phyloP scores from a whole-genome alignment of 2,888 invertebrate genomes.

The Argyra leucocephala region DNA sequence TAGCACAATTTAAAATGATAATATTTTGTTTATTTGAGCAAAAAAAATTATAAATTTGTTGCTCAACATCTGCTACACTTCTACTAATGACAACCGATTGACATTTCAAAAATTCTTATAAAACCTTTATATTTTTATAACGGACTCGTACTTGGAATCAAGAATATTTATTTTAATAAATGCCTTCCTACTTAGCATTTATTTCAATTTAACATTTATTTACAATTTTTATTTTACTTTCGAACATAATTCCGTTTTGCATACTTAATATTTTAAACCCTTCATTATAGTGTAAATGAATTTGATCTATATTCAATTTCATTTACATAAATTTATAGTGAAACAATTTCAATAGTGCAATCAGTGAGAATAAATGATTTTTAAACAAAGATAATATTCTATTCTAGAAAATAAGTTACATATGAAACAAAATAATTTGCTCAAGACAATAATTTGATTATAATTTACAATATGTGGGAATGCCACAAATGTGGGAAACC shows the following conservation, averaged over 20 bases:
- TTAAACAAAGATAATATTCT: not conserved
- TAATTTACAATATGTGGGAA: conserved; percentile 56
- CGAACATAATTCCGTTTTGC: not conserved
- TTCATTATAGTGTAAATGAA: not conserved
- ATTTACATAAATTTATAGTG: not conserved
- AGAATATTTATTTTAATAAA: no score
- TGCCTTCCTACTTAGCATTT: no score
- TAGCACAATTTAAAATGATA: no score
- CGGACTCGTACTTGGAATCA: no score
- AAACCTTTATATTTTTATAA: no score
- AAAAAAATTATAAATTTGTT: no score
- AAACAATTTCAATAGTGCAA: not conserved
- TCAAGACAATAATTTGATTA: not conserved
- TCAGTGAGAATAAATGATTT: not conserved
- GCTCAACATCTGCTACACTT: no score
- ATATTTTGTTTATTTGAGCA: no score
- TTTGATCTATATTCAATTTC: not conserved
- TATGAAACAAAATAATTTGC: not conserved
- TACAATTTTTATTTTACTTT: not conserved
- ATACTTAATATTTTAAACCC: not conserved
- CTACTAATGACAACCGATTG: no score
- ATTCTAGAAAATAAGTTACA: not conserved
- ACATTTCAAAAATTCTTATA: no score
- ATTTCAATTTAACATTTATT: conserved; percentile 2
- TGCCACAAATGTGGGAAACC: conserved; percentile 75